Conservation (phyloP, 2,113 vertebrate genomes). For the Gymnogyps californianus region DNA sequence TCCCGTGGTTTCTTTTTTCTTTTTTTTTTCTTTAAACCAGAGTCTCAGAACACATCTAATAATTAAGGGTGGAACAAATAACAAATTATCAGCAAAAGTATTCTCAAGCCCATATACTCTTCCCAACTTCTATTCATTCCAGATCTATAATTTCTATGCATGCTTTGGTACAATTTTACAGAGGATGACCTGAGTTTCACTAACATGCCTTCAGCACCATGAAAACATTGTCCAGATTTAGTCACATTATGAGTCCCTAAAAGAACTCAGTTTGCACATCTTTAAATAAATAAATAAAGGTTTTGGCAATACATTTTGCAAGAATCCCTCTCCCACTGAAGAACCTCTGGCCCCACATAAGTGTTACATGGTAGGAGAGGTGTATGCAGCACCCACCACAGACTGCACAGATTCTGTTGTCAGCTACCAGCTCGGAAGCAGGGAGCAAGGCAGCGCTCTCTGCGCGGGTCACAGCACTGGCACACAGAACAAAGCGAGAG, state of each 20-base stretch:
- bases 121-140: background rate
- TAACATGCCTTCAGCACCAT: background rate
- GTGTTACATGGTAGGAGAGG: background rate
- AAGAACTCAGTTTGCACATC: background rate
- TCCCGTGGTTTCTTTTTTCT: background rate
- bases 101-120: background rate
- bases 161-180: background rate
- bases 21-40: background rate
- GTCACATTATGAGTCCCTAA: background rate
- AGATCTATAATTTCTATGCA: background rate
- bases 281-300: background rate
- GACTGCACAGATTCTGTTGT: background rate
- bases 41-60: background rate
- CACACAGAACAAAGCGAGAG: background rate
- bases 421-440: background rate
- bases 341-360: accelerated
- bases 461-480: background rate
- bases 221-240: background rate
- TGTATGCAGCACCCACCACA: background rate
- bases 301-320: background rate
- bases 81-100: background rate
- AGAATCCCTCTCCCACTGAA: background rate
- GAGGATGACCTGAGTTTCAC: background rate
- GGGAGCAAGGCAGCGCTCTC: background rate
- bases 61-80: background rate